Base-by-base conservation (phyloP, 2,113 vertebrate genomes). In the Corythornis cristatus region DNA sequence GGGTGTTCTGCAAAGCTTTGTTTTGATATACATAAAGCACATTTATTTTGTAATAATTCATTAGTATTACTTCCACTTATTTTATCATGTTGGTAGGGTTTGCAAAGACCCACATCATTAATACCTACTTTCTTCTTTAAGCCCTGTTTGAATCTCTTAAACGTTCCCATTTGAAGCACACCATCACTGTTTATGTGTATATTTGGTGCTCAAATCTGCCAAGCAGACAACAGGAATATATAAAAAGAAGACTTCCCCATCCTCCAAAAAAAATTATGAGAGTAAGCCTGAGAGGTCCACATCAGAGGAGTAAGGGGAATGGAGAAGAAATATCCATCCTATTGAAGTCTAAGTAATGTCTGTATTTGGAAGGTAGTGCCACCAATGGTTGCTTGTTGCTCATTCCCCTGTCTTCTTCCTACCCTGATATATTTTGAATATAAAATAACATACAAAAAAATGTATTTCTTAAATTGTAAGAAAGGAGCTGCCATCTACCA, bases 1-100 rank as follows among this genome's bases (percentile, higher is more conserved):
- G 91, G 73, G 65, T 74, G 73, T 91, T 88, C 90, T 85, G 28
- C 53, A 89, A 95, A 93, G 74, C 54, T 94, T 89, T 84, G 58
- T 86, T 95, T 86, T 85, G 74, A 79, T 66, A 58, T 65, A 54
- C 1, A 1, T 65, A 78, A 95, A 84, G 33, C 2, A 68, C 21
- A 57, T 72, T 83, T 92, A 53, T 88, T 88, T 91, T 2, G 3
- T 31, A 86, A 82, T 86, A 84, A 86, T 82, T 75, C 28, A 31
- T 95, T 83, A 88, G 33, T 51, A 79, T 51, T 83, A 40, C 16
- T 70, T 92, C 33, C 65, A 68, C 22, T 74, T 79, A 37, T 79
- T 93, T 89, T 14, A 4, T 72, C 56, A 40, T 35, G 54, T 72
- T 66, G 33, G 14, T 83, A 74, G 16, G 8, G 42, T 85, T 82